Base-by-base conservation (phyloP, 2,888 invertebrate genomes). In the Melinaea menophilus region DNA sequence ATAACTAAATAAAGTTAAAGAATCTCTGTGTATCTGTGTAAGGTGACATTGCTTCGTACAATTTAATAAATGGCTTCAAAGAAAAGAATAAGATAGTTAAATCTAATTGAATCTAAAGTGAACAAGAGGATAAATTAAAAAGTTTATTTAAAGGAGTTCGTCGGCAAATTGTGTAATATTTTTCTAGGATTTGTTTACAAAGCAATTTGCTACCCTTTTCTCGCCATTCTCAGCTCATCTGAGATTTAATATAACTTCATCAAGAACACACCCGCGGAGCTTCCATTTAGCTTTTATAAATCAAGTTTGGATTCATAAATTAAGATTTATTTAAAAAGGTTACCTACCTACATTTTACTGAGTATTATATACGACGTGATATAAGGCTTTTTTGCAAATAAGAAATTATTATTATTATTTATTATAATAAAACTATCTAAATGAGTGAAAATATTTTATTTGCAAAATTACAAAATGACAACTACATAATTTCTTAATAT, bases 161-260 rank as follows among this genome's bases (percentile, higher is more conserved):
- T 57, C 45, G 56, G 64, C 64, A 69, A 69, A 70, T 68, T 69
- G 64, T 67, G 48, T 65, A 66, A 69, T 68, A 70, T 73, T 69
- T 71, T 73, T 69, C 69, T 63, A 58, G 62, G 66, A 65, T 73
- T 69, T 78, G 79, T 79, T 81, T 78, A 74, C 75, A 61, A 75
- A 79, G 76, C 76, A 79, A 81, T 80, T 80, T 79, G 76, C 75
- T 75, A 77, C 75, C 75, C 74, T 77, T 77, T 73, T 69, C 61
- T 63, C 67, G 68, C 71, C 72, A 69, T 75, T 75, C 68, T 56
- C 71, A 74, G 75, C 76, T 73, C 74, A 75, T 75, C 72, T 65
- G 67, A 76, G 76, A 78, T 79, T 80, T 76, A 77, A 79, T 79
- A 80, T 77, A 79, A 76, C 72, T 78, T 78, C 75, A 79, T 79